phyloP scores from a whole-genome alignment of 2,113 vertebrate genomes.

The Myotis davidii region DNA sequence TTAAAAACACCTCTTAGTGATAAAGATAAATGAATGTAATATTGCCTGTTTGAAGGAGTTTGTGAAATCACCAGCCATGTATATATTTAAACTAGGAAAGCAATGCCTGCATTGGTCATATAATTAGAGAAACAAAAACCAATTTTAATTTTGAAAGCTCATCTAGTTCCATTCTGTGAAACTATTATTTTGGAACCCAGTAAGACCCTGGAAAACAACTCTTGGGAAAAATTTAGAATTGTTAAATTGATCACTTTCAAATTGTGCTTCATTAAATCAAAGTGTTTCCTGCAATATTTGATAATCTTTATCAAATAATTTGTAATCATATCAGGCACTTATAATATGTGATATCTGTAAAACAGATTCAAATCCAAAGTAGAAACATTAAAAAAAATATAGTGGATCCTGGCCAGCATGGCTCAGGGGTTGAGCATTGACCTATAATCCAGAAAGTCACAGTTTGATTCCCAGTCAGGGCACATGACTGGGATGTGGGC shows the following conservation, averaged over 20 bases:
- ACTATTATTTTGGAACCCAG: background rate
- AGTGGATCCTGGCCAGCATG: too few relatives aligned
- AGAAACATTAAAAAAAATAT: background rate
- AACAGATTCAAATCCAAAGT: background rate
- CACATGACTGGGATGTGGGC: too few relatives aligned
- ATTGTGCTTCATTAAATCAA: background rate
- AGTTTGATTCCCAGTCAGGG: too few relatives aligned
- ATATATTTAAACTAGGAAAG: constrained; percentile 36
- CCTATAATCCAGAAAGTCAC: too few relatives aligned
- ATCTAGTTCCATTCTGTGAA: constrained; percentile 46
- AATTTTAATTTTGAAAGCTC: constrained; percentile 1
- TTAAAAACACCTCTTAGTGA: background rate
- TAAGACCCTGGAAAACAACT: background rate
- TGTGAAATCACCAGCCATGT: background rate
- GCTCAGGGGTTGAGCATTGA: too few relatives aligned
- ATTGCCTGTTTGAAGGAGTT: constrained; percentile 9
- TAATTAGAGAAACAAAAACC: constrained; percentile 31
- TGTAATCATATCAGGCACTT: constrained; percentile 11
- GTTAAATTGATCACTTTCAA: constrained; percentile 17
- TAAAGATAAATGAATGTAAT: constrained; percentile 3
- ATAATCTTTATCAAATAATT: background rate
- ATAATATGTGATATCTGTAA: constrained; percentile 24
- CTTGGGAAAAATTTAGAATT: background rate
- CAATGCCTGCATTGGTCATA: background rate
- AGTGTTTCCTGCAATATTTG: constrained; percentile 47